Evolutionary conservation across 2,113 vertebrate species (phyloP), one percentile per base, ranked within the genome.

Genomic region (Stigmatopora nigra): DNA sequence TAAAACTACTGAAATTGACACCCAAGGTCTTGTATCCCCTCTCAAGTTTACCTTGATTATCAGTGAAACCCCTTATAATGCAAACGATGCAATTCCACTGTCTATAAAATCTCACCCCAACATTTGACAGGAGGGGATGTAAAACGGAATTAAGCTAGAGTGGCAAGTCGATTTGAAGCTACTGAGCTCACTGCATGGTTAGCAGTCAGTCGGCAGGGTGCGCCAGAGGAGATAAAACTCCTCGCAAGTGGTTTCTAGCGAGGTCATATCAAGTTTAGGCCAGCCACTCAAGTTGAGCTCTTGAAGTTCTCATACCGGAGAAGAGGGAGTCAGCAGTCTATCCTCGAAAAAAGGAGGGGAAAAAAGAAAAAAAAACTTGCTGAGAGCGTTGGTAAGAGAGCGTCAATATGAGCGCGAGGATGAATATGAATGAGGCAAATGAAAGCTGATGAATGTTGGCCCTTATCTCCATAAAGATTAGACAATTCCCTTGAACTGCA

Each of bases 381-480:
- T 86, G 83, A 85, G 77, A 46, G 64, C 41, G 67, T 70, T 56
- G 22, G 53, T 56, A 56, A 59, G 52, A 52, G n/a, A 57, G 69
- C 70, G 76, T 78, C 79, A 76, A 85, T 72, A 71, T 65, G 65
- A 68, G 78, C 57, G 65, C 51, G 74, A 75, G 80, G 65, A 82
- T 88, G 82, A 85, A 88, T 87, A 86, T 87, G 81, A 83, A 86
- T 84, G 80, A 85, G 85, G 77, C 75, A 84, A 87, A 84, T 81
- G 84, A 85, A 83, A 84, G 84, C 83, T 86, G 84, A 87, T 85
- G 80, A 86, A 80, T 78, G 84, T 81, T 88, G 80, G 80, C 81
- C 69, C 75, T 89, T 88, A 88, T 90, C 88, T 86, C 79, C 72
- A 78, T 77, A 71, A 82, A 86, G 85, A 89, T 89, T 87, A 88